Evolutionary conservation across 2,113 vertebrate genomes (phyloP).

Genomic region (Chaenocephalus aceratus): DNA sequence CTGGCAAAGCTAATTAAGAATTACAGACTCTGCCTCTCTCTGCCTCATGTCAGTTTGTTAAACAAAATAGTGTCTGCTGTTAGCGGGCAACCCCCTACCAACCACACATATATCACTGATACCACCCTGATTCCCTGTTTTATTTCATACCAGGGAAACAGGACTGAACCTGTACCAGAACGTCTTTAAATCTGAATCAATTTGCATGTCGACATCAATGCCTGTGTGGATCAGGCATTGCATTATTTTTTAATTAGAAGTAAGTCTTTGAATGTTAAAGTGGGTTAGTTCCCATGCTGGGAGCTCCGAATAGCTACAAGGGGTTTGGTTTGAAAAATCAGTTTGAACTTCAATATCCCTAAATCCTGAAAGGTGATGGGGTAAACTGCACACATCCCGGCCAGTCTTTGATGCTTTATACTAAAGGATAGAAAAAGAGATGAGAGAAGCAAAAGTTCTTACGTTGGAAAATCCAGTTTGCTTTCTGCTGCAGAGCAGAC

Average conservation of each 20-base stretch:
- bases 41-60: no score
- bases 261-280: conserved; percentile 12
- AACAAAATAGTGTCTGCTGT: not conserved
- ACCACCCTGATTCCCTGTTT: not conserved
- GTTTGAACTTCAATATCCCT: conserved; percentile 40
- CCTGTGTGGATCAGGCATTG: not conserved
- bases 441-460: conserved; percentile 38
- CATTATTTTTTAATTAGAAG: conserved; percentile 21
- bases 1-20: conserved; percentile 52
- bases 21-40: conserved; percentile 1
- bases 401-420: conserved; percentile 46
- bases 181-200: not conserved
- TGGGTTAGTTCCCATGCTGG: not conserved
- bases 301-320: conserved; percentile 18
- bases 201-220: no score
- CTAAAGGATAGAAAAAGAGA: conserved; percentile 20
- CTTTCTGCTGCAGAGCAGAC: conserved; percentile 30
- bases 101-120: not conserved
- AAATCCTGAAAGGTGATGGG: conserved; percentile 49
- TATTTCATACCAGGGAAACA: not conserved
- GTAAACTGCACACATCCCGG: conserved; percentile 39
- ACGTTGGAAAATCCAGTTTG: conserved; percentile 36
- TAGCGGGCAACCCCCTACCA: not conserved
- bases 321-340: conserved; percentile 31
- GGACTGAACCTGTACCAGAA: not conserved